Conservation (phyloP, 2,888 invertebrate genomes). For the Tetragonisca angustula region DNA sequence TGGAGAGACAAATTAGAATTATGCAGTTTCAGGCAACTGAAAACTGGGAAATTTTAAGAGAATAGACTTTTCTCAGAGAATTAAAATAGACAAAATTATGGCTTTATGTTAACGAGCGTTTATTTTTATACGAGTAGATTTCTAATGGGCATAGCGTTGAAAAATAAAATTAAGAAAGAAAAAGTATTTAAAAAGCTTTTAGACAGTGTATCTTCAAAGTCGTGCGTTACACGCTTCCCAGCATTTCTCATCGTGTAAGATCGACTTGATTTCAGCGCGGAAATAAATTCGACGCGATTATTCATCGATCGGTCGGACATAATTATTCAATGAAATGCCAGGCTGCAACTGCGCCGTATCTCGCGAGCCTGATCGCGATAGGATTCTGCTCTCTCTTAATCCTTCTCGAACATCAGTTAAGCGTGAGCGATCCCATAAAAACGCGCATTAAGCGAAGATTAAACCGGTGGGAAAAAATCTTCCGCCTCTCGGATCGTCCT, state of each 20-base stretch:
- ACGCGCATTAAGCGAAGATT: slow-evolving; percentile 26
- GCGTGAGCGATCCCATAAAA: slow-evolving; percentile 22
- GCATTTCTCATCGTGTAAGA: not conserved
- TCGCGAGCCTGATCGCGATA: not conserved
- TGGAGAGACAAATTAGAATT: too few relatives aligned
- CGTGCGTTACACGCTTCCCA: too few relatives aligned
- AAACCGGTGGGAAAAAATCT: not conserved
- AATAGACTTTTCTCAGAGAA: too few relatives aligned
- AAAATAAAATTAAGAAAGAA: too few relatives aligned
- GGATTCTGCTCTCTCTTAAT: slow-evolving; percentile 6
- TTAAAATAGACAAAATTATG: too few relatives aligned
- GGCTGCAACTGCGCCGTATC: not conserved
- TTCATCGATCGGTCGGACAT: not conserved
- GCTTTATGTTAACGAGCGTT: too few relatives aligned
- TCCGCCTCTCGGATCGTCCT: not conserved
- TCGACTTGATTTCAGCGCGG: not conserved
- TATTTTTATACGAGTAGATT: too few relatives aligned
- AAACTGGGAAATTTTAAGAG: too few relatives aligned
- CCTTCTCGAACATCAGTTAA: slow-evolving; percentile 12
- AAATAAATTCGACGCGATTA: not conserved
- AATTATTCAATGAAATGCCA: not conserved
- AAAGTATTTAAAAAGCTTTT: too few relatives aligned
- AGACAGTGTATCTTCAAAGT: too few relatives aligned
- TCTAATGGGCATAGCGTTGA: too few relatives aligned
- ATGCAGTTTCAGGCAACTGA: too few relatives aligned